A percentile compares a stretch with the other conserved stretches of the same genome.
Conservation (phyloP, 2,113 vertebrate genomes). For the Oryzias melastigma region DNA sequence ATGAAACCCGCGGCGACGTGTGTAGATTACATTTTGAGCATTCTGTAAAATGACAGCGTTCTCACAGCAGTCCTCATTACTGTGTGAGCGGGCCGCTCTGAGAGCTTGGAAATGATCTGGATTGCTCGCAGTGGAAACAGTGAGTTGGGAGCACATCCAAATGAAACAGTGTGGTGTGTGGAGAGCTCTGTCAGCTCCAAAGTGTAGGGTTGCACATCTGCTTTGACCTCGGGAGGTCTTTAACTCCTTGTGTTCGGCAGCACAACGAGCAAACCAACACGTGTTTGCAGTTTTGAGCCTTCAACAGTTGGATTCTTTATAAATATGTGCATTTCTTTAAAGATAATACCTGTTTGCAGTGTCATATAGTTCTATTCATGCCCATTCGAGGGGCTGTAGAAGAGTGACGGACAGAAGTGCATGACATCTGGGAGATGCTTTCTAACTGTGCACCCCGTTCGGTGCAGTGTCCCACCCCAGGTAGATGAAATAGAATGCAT, state of each 20-base stretch:
- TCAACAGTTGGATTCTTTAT: background rate
- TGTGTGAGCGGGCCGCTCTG: constrained; percentile 36
- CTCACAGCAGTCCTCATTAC: constrained; percentile 50
- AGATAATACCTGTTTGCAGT: background rate
- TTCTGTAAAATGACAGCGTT: constrained; percentile 53
- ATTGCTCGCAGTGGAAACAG: constrained; percentile 50
- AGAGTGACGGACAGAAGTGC: constrained; percentile 19
- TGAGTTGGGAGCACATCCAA: constrained; percentile 54
- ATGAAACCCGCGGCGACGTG: constrained; percentile 41
- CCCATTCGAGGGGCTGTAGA: constrained; percentile 7
- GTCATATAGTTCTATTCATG: background rate
- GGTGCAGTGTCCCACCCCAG: constrained; percentile 55
- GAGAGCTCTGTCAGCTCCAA: constrained; percentile 42
- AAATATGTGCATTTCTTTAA: background rate
- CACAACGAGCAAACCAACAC: background rate
- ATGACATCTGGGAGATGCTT: constrained; percentile 20
- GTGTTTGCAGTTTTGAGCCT: background rate
- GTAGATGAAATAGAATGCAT: constrained; percentile 75
- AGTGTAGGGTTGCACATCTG: constrained; percentile 62
- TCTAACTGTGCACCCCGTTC: constrained; percentile 34
- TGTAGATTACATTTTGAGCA: constrained; percentile 50
- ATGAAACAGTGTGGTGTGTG: constrained; percentile 53
- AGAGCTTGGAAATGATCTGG: constrained; percentile 68
- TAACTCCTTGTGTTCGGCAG: constrained; percentile 47
- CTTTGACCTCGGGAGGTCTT: constrained; percentile 58